Base-by-base conservation (phyloP, 2,113 vertebrate species). In the Coracopsis vasa region DNA sequence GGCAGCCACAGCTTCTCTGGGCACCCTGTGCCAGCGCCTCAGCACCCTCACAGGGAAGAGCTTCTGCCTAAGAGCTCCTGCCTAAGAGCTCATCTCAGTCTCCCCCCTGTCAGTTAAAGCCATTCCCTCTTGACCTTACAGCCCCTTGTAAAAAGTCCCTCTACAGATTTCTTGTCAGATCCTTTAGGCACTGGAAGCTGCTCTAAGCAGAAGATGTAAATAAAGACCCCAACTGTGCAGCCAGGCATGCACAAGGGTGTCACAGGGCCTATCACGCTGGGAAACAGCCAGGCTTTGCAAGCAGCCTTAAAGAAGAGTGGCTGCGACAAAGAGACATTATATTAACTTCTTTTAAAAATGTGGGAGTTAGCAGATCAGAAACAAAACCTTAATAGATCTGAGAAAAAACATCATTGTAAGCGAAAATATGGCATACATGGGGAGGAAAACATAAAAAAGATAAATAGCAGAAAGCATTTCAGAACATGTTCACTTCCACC, bases 281-380 rank as follows among this genome's bases (percentile, higher is more conserved):
- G 16, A 60, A 60, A 67, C 65, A 94, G 29, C 5, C 13, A 31
- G 65, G 35, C 67, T 85, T 85, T 89, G 78, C 69, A 81, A 87
- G 56, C 62, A 88, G 80, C 67, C 42, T 58, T 53, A 53, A 80
- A 81, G 61, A 95, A 75, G 33, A 61, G 39, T 53, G 79, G 71
- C 79, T 91, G n/a, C 45, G 66, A 19, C 28, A 87, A 73, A 81
- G 65, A 71, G 62, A 33, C 28, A 4, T 39, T 84, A 3, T 39
- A 21, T 37, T 79, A 1, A 24, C 75, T 65, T 48, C 35, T 71
- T 80, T 1, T 8, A 53, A 42, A 56, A 50, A 24, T 39, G 24
- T 42, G 64, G 37, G 24, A 54, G 11, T 72, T 58, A 44, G 13
- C n/a, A 47, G 33, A 20, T 77, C 64, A 51, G 51, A 72, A 77